Conservation (phyloP, 2,797 vertebrate species). For the Oryzias sinensis region DNA sequence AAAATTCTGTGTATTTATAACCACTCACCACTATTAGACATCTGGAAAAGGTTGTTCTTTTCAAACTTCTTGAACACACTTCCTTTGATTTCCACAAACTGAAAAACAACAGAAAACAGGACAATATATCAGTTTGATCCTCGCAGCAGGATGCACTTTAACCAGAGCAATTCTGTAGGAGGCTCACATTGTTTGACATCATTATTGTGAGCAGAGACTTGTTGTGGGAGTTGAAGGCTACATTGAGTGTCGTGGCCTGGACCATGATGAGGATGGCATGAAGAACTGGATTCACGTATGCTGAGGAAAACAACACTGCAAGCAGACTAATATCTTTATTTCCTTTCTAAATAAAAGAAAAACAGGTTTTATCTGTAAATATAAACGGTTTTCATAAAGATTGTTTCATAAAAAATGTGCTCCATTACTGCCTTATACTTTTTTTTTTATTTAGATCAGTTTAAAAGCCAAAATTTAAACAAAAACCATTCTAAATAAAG, state of each 20-base stretch:
- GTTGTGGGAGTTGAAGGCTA: conserved; percentile 98
- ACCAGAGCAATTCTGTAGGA: no score
- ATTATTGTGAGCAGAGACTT: conserved; percentile 98
- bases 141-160: no score
- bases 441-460: no score
- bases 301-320: conserved; percentile 62
- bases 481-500: no score
- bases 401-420: no score
- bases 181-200: conserved; percentile 94
- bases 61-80: conserved; percentile 99
- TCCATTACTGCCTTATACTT: no score
- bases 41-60: conserved; percentile 98
- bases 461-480: no score
- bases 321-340: background rate
- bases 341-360: background rate
- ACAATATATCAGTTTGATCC: no score
- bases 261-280: conserved; percentile 97
- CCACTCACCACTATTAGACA: conserved; percentile 94
- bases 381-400: no score
- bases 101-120: no score
- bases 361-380: no score
- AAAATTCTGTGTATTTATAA: no score
- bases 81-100: conserved; percentile 93
- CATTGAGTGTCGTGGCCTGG: conserved; percentile 95
- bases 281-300: conserved; percentile 80